Conservation (phyloP, 2,888 invertebrate species). For the Thysanoteuthis rhombus region DNA sequence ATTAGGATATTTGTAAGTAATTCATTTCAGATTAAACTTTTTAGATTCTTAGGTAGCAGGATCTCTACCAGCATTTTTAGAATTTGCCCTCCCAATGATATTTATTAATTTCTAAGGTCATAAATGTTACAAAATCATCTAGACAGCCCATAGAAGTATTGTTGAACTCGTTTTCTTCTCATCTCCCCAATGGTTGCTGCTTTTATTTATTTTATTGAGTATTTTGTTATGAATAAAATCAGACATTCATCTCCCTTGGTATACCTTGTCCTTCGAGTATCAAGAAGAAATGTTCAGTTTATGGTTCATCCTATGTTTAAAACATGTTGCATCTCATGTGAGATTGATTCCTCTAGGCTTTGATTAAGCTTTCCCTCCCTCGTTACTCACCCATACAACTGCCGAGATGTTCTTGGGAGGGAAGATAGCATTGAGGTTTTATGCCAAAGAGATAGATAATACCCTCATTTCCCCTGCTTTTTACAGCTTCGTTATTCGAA, state of each 20-base stretch:
- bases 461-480: background rate
- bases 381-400: background rate
- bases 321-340: background rate
- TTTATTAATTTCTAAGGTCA: too few relatives aligned
- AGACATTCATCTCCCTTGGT: background rate
- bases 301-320: background rate
- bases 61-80: too few relatives aligned
- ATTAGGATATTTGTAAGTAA: too few relatives aligned
- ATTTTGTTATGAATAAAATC: background rate
- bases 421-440: conserved; percentile 12
- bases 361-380: background rate
- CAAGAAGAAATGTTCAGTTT: background rate
- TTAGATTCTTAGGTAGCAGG: too few relatives aligned
- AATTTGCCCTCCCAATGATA: too few relatives aligned
- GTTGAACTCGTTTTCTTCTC: too few relatives aligned
- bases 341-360: background rate
- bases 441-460: background rate
- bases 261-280: background rate
- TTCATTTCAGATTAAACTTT: too few relatives aligned
- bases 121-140: too few relatives aligned
- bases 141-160: too few relatives aligned
- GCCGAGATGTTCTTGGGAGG: background rate
- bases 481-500: conserved; percentile 12
- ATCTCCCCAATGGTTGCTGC: too few relatives aligned
- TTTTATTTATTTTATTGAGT: too few relatives aligned